Conservation (phyloP, 2,797 vertebrate species). For the Acridotheres tristis region DNA sequence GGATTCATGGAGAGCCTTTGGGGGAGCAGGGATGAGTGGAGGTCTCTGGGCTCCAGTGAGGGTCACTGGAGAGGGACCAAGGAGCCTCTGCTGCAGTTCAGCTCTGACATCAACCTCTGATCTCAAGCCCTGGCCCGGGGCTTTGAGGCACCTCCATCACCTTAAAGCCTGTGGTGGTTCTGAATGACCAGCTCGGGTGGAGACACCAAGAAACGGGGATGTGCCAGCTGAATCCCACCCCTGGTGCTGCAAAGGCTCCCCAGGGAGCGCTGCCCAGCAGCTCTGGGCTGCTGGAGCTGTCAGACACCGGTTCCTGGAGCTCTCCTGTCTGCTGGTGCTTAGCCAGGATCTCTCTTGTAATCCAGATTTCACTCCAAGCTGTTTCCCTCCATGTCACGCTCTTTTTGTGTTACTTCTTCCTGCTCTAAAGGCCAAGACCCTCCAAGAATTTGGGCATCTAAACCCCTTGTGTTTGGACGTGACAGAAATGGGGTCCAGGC, state of each 20-base stretch:
- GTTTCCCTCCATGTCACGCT: accelerated
- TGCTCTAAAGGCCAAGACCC: not conserved
- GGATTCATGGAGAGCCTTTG: not conserved
- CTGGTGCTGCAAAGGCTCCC: not conserved
- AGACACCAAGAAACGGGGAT: not conserved
- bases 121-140: not conserved
- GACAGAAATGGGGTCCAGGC: accelerated
- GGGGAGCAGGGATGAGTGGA: not conserved
- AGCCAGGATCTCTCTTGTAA: not conserved
- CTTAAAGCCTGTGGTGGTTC: not conserved
- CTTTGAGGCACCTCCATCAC: not conserved
- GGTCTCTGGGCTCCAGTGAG: not conserved
- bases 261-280: not conserved
- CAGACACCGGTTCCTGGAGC: not conserved
- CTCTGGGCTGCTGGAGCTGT: not conserved
- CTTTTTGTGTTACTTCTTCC: not conserved
- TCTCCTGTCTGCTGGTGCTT: not conserved
- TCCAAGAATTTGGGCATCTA: not conserved
- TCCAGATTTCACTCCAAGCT: not conserved
- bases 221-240: not conserved
- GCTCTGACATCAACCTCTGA: not conserved
- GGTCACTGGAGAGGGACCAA: not conserved
- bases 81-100: not conserved
- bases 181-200: not conserved
- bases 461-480: not conserved